These are phyloP conservation scores for Andrena trimmerana DNA, from an alignment of 2,888 invertebrate species.

Conservation along the genomic window DNA sequence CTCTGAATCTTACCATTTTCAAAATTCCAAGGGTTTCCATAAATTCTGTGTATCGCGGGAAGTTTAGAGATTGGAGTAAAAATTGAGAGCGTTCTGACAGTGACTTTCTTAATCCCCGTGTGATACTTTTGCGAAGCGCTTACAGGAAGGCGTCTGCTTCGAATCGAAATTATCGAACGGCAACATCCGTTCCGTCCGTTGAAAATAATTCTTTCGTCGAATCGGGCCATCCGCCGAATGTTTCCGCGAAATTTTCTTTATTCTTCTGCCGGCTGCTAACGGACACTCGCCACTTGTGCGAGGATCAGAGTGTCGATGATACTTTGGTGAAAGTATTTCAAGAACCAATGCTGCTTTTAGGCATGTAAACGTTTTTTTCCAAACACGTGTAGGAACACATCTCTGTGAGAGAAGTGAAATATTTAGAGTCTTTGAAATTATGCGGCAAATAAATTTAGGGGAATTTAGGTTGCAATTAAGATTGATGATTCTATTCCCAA, in stretches of 20 bases:
- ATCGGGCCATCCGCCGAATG: constrained; percentile 13
- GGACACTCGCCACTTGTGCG: constrained; percentile 19
- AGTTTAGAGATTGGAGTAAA: no score
- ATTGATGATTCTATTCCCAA: no score
- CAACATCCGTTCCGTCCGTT: constrained; percentile 27
- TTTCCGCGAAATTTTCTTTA: constrained; percentile 41
- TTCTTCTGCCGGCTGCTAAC: constrained; percentile 16
- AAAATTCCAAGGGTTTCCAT: no score
- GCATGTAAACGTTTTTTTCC: constrained; percentile 5
- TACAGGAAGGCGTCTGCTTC: constrained; percentile 15
- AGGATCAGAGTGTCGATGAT: neutral
- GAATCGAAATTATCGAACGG: constrained; percentile 25
- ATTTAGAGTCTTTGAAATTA: no score
- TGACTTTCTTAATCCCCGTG: neutral
- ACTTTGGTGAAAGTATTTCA: neutral
- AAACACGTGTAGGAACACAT: no score
- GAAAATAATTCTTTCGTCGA: constrained; percentile 55
- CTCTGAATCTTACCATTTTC: no score
- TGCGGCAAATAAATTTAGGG: no score
- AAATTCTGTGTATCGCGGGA: no score
- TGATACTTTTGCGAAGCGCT: neutral
- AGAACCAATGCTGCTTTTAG: neutral
- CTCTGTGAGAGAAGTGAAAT: no score
- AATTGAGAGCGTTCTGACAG: neutral
- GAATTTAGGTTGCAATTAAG: no score